Evolutionary conservation across 1,140 invertebrate genomes (phyloP).

Genomic region (Caenorhabditis inopinata): DNA sequence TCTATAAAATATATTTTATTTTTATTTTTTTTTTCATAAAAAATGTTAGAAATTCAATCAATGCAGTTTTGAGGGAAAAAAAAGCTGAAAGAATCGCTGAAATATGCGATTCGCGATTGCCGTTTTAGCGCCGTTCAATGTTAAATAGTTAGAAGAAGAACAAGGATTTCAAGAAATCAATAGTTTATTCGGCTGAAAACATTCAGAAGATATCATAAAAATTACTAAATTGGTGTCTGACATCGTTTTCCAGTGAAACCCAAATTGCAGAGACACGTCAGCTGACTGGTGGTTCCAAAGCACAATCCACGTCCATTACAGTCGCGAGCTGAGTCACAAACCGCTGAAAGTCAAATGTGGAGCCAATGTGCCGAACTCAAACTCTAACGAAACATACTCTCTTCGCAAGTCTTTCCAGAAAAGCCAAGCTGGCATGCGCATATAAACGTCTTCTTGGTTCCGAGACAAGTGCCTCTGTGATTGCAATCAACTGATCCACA

Average conservation of each 20-base stretch:
- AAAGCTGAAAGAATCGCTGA: too few species aligned
- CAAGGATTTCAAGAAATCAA: too few species aligned
- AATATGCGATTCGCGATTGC: too few species aligned
- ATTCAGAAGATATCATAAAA: too few species aligned
- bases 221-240: constrained; percentile 1
- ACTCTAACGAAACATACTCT: neutral
- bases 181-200: too few species aligned
- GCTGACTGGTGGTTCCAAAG: neutral
- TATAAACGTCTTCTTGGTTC: constrained; percentile 18
- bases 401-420: constrained; percentile 32
- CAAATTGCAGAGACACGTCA: constrained; percentile 36
- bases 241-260: constrained; percentile 30
- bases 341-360: neutral
- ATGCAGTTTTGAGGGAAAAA: too few species aligned
- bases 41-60: too few species aligned
- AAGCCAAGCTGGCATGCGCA: constrained; percentile 37
- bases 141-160: too few species aligned
- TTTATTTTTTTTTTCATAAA: too few species aligned
- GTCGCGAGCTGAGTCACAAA: constrained; percentile 37
- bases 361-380: neutral
- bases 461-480: constrained; percentile 36
- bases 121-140: too few species aligned
- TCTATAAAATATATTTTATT: too few species aligned
- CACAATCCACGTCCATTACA: constrained; percentile 40
- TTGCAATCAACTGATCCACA: constrained; percentile 33